Base-by-base conservation (phyloP, 2,797 vertebrate genomes). In the Melanotaenia trifasciata region DNA sequence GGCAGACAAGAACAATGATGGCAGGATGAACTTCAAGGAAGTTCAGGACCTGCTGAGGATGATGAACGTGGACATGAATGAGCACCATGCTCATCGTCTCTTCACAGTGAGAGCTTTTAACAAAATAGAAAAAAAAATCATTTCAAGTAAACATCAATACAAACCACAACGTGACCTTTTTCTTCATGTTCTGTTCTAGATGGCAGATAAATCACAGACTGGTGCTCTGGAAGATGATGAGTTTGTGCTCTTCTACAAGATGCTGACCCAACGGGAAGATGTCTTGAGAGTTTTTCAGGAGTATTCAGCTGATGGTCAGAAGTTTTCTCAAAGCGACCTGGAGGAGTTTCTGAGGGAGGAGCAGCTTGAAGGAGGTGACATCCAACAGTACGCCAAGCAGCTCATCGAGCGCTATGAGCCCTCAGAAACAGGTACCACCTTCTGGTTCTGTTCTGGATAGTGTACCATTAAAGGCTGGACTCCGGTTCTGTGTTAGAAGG, bases 51-150 rank as follows among this genome's bases (percentile, higher is more conserved):
- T 99, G 59, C 90, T 99, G 43, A 97, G 94, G 75, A 96, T 99
- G 96, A 98, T 99, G 97, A 99, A 99, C 0, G 93, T 99, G 74
- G 96, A 97, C 77, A 98, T 99, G 98, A 97, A 97, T 0, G 96
- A 97, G 77, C 94, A 97, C 38, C 96, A 97, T 20, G 96, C 97
- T 14, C 93, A 94, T 35, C 87, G 84, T 7, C 97, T 99, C 57
- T 99, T 98, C 78, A 96, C 95, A 81, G 98, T 98, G 69, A 91
- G 88, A 63, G 0, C 14, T 5, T 38, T 36, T 13, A 3, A 11
- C 30, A 14, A 35, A 22, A n/a, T 28, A 28, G 28, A 28, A 32
- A 32, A 32, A 32, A 5, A 32, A 32, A 1, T 32, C 51, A 35
- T 36, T 0, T 43, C 3, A 43, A 16, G 2, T 43, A 16, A 43